phyloP scores from a whole-genome alignment of 2,113 vertebrate genomes.

The Osmerus mordax region DNA sequence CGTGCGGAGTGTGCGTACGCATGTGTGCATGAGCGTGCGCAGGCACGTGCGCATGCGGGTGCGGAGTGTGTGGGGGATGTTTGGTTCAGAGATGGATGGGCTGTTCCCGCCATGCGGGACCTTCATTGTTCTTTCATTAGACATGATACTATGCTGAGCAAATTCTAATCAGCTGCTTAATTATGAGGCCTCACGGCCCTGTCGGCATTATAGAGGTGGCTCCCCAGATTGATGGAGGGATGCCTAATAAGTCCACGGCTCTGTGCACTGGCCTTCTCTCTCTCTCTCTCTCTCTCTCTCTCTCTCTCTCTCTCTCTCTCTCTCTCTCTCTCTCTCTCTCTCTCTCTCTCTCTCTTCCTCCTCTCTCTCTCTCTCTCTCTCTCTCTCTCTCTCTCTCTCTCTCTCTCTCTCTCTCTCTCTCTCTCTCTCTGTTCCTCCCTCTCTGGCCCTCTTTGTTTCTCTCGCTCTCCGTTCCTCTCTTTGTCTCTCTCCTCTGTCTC shows the following conservation, averaged over 20 bases:
- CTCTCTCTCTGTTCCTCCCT: too few species aligned
- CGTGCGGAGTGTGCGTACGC: too few species aligned
- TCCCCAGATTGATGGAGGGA: conserved; percentile 53
- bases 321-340: background rate
- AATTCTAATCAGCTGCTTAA: conserved; percentile 69
- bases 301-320: background rate
- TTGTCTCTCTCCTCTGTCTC: too few species aligned
- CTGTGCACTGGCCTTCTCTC: conserved; percentile 13
- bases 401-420: too few species aligned
- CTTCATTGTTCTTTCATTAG: conserved; percentile 66
- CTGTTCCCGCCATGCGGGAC: conserved; percentile 46
- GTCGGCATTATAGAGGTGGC: conserved; percentile 38
- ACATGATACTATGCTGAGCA: conserved; percentile 52
- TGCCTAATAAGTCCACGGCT: conserved; percentile 41
- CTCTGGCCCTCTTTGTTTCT: too few species aligned
- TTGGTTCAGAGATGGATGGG: conserved; percentile 43
- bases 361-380: too few species aligned
- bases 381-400: background rate
- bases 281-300: too few species aligned
- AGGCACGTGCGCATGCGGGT: too few species aligned
- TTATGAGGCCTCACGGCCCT: conserved; percentile 59
- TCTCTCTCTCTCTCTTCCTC: background rate
- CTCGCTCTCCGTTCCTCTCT: too few species aligned
- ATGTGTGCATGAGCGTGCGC: background rate
- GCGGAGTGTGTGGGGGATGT: conserved; percentile 2